Evolutionary conservation across 35 echinoderm and acorn worm genomes (phyloP).

Genomic region (Ophioderma brevispina): DNA sequence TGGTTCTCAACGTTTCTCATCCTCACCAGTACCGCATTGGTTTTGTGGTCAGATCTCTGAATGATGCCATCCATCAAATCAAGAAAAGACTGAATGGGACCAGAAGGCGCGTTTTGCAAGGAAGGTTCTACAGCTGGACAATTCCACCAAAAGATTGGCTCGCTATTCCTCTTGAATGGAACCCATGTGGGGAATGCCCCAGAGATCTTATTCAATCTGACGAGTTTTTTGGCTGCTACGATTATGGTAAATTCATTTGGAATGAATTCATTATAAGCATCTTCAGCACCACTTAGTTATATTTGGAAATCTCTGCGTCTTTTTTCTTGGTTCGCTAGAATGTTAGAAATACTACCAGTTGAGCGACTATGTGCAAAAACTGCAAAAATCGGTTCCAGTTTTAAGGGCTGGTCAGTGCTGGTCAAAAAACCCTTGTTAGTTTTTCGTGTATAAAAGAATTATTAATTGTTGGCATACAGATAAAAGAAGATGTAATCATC

Average conservation of each 20-base stretch:
- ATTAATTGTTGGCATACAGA: too few species aligned
- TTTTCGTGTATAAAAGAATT: too few species aligned
- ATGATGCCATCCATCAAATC: slow-evolving; percentile 8
- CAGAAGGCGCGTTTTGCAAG: background rate
- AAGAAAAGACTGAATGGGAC: background rate
- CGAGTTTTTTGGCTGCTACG: slow-evolving; percentile 16
- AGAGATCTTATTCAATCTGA: slow-evolving; percentile 56
- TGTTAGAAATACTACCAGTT: too few species aligned
- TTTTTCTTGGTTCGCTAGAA: too few species aligned
- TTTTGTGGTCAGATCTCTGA: slow-evolving; percentile 12
- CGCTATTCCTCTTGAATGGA: slow-evolving; percentile 77
- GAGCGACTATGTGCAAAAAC: too few species aligned
- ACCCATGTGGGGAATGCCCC: slow-evolving; percentile 88
- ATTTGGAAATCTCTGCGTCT: too few species aligned
- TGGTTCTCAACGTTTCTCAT: slow-evolving; percentile 18
- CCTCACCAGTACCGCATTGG: slow-evolving; percentile 57
- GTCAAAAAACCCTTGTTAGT: too few species aligned
- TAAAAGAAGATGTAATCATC: too few species aligned
- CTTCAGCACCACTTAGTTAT: too few species aligned
- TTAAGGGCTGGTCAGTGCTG: too few species aligned
- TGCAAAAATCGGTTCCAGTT: too few species aligned
- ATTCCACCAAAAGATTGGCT: slow-evolving; percentile 24
- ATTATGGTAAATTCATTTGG: slow-evolving; percentile 67
- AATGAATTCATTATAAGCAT: too few species aligned
- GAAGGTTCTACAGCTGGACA: slow-evolving; percentile 8